A percentile compares a stretch with the other conserved stretches of the same genome.
These are phyloP conservation scores for Tapirus indicus DNA, from an alignment of 2,797 vertebrate genomes.

Conservation along the genomic window DNA sequence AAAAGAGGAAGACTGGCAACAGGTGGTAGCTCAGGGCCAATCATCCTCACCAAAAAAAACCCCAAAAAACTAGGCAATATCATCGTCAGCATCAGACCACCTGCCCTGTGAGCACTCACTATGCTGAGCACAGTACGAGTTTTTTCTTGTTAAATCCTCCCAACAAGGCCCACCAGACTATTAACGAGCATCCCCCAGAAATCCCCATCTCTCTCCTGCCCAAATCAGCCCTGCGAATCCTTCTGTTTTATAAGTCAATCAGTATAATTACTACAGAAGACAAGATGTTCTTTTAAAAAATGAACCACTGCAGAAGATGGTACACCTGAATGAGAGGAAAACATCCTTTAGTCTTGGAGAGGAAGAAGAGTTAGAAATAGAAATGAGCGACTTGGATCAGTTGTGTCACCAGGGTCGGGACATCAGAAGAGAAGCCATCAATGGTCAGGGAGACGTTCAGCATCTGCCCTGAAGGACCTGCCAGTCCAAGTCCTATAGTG, in stretches of 20 bases:
- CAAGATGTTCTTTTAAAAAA: not conserved
- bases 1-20: no score
- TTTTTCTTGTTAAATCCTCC: not conserved
- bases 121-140: not conserved
- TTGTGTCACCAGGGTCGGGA: not conserved
- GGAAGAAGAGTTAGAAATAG: not conserved
- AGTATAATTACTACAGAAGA: not conserved
- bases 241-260: not conserved
- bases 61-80: not conserved
- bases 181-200: not conserved
- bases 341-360: not conserved
- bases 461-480: not conserved
- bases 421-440: not conserved
- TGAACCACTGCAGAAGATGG: not conserved
- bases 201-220: not conserved
- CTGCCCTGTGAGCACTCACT: not conserved
- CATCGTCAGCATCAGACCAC: not conserved
- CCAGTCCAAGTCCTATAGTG: not conserved
- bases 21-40: no score
- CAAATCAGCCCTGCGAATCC: not conserved
- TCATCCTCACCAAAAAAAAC: no score
- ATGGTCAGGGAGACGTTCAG: not conserved
- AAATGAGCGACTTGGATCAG: conserved; percentile 9
- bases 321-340: conserved; percentile 15
- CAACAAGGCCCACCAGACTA: not conserved